Conservation (phyloP, 2,797 vertebrate species). For the Cetoscarus ocellatus region DNA sequence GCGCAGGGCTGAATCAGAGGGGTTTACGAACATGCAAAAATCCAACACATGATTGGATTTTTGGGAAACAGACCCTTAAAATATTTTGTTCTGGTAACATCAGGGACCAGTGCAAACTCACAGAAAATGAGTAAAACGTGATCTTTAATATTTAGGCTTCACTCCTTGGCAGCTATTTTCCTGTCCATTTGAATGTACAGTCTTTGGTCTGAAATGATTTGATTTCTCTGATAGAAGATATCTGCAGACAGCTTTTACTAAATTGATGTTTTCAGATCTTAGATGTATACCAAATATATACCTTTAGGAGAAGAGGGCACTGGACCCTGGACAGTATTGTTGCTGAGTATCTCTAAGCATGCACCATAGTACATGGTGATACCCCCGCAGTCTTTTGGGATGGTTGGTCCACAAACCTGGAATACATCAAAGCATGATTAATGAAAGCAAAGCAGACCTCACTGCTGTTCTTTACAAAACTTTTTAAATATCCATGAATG, state of each 20-base stretch:
- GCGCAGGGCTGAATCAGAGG: no score
- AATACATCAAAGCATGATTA: slow-evolving; percentile 4
- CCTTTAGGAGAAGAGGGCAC: slow-evolving; percentile 53
- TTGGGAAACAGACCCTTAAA: no score
- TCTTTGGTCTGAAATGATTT: neutral
- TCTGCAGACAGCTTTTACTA: neutral
- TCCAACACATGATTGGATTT: no score
- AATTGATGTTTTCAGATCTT: neutral
- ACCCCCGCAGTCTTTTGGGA: slow-evolving; percentile 75
- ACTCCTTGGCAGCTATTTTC: no score
- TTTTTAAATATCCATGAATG: no score
- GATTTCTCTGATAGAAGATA: neutral
- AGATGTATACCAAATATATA: slow-evolving; percentile 26
- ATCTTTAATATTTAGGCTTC: no score
- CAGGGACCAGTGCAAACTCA: no score
- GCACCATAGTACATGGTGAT: slow-evolving; percentile 77
- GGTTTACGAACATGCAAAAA: no score
- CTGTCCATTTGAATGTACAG: neutral
- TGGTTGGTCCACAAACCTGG: slow-evolving; percentile 82
- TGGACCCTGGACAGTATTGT: rapidly evolving
- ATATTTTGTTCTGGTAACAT: no score
- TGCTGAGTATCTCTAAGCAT: slow-evolving; percentile 49
- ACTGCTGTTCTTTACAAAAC: no score
- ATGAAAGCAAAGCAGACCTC: no score
- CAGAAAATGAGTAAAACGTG: no score